Evolutionary conservation across 2,888 invertebrate species (phyloP), one percentile per base, ranked within the genome.

Genomic region (Petrolisthes manimaculis): DNA sequence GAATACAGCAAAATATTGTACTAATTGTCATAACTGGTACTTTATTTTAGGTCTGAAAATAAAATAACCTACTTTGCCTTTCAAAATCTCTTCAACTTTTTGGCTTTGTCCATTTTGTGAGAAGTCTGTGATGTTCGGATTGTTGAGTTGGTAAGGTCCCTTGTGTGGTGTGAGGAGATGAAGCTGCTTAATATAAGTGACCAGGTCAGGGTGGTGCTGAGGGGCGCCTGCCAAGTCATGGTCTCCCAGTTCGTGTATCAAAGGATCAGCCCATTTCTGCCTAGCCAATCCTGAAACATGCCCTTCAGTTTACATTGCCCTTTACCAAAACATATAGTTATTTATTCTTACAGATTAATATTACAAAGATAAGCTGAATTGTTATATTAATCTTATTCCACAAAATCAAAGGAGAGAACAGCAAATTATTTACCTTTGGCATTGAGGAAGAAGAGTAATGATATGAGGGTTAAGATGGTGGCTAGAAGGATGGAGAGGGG

Each of bases 71-170:
- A 89, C 90, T 84, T 90, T 89, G 67, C 69, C 78, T n/a, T 61
- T 61, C 12, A 90, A 79, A 12, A 89, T 84, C 18, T 77, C 77
- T 18, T 77, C 90, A 8, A 90, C 79, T 51, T 56, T 71, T 18
- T 55, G 77, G 67, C 90, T 89, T 71, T 90, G 90, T 21, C 90
- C 90, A 37, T 90, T 90, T 83, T 90, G 90, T 4, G 90, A 90
- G 75, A 85, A 87, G 78, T 90, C 90, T 8, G 77, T 51, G 69
- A 53, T 21, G 71, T 86, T 74, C 54, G 89, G 81, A 12, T 75
- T 56, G 14, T 83, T n/a, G 74, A 90, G 90, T 53, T 86, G 75
- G 86, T 90, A 90, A 5, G 81, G 84, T 8, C 56, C 86, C 4
- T 81, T 8, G 51, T 81, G 61, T 8, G 86, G 88, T 6, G 82